A percentile compares a stretch with the other conserved stretches of the same genome.
phyloP scores from a whole-genome alignment of 2,888 invertebrate species.

The Nomada goodeniana region DNA sequence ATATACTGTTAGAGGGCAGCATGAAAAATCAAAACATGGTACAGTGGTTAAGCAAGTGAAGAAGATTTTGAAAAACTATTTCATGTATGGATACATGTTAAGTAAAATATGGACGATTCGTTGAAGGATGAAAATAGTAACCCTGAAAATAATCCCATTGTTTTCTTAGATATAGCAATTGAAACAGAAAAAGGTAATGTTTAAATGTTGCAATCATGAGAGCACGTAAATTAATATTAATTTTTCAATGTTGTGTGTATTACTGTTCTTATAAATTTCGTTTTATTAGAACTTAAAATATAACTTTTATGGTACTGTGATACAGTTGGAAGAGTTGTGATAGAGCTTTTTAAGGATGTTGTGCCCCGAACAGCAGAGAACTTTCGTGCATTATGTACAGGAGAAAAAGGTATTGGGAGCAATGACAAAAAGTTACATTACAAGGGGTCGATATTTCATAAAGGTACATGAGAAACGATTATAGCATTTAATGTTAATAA shows the following conservation, averaged over 20 bases:
- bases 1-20: too few species aligned
- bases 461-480: conserved; percentile 88
- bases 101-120: conserved; percentile 70
- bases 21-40: neutral
- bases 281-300: conserved; percentile 17
- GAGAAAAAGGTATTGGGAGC: conserved; percentile 91
- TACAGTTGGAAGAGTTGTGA: conserved; percentile 92
- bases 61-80: conserved; percentile 19
- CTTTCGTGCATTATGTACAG: conserved; percentile 96
- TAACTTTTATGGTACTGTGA: conserved; percentile 48
- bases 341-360: conserved; percentile 93
- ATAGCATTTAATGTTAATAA: neutral
- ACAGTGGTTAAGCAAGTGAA: conserved; percentile 5
- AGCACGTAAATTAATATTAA: neutral
- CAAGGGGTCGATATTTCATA: conserved; percentile 93
- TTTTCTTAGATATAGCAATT: conserved; percentile 90
- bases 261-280: conserved; percentile 15
- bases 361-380: conserved; percentile 96
- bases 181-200: conserved; percentile 88
- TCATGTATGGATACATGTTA: conserved; percentile 15
- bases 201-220: conserved; percentile 13
- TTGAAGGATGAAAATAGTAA: conserved; percentile 56
- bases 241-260: neutral
- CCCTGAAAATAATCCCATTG: conserved; percentile 86
- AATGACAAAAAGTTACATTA: conserved; percentile 92